These are phyloP conservation scores for Montipora sp. DNA, from an alignment of 64 coral and sea anemone species.

Conservation along the genomic window DNA sequence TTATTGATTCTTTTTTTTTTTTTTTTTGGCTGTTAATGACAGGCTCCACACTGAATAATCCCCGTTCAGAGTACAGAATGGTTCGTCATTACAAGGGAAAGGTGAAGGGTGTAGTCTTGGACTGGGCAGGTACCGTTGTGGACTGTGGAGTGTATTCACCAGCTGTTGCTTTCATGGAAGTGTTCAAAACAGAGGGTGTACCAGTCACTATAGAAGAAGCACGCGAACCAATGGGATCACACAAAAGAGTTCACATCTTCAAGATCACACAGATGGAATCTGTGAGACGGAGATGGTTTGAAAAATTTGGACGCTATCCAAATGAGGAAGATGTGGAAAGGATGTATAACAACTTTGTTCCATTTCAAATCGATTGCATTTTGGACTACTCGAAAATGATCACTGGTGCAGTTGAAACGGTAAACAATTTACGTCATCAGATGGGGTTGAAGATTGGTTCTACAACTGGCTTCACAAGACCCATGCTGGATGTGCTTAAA, in stretches of 20 bases:
- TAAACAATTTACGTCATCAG: conserved; percentile 56
- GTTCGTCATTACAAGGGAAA: conserved; percentile 87
- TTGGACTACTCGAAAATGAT: conserved; percentile 88
- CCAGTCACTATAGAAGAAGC: conserved; percentile 97
- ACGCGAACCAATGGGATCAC: conserved; percentile 92
- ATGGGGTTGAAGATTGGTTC: conserved; percentile 94
- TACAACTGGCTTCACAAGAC: conserved; percentile 90
- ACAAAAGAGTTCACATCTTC: conserved; percentile 93
- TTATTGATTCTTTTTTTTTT: not conserved
- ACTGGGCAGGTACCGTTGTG: conserved; percentile 95
- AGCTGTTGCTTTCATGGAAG: conserved; percentile 81
- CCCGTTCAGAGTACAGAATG: conserved; percentile 94
- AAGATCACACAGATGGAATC: conserved; percentile 78
- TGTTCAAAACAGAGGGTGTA: conserved; percentile 86
- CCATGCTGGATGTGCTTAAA: conserved; percentile 86
- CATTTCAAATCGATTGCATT: conserved; percentile 67
- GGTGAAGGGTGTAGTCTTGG: conserved; percentile 83
- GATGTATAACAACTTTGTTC: conserved; percentile 94
- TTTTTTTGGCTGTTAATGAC: not conserved
- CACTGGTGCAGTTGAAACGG: conserved; percentile 95
- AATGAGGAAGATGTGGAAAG: conserved; percentile 88
- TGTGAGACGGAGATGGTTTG: conserved; percentile 88
- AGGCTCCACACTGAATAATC: conserved; percentile 84
- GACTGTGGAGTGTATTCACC: conserved; percentile 96
- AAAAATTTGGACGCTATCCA: conserved; percentile 87